These are phyloP conservation scores for Chrysogorgia sp. DNA, from an alignment of 92 coral and sea anemone species.

Conservation along the genomic window DNA sequence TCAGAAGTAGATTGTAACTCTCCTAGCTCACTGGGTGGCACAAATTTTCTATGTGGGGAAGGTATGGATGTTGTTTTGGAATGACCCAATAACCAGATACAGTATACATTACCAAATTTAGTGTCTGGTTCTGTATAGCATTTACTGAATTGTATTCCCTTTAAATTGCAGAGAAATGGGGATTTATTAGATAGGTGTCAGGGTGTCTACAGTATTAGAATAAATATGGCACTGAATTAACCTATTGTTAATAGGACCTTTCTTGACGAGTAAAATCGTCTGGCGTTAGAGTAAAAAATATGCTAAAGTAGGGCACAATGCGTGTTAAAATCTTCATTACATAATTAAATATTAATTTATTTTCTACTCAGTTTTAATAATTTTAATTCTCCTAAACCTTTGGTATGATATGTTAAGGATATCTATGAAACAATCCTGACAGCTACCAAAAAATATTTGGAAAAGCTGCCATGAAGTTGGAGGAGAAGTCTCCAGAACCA, in stretches of 20 bases:
- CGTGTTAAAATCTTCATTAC: too few species aligned
- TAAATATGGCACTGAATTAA: too few species aligned
- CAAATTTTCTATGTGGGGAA: not conserved
- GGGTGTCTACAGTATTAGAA: too few species aligned
- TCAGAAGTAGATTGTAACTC: too few species aligned
- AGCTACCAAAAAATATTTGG: conserved; percentile 4
- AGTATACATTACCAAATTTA: too few species aligned
- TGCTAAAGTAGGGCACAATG: too few species aligned
- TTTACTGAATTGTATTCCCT: not conserved
- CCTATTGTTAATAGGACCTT: too few species aligned
- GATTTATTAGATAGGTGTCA: too few species aligned
- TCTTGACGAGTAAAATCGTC: too few species aligned
- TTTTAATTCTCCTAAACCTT: not conserved
- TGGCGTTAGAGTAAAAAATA: too few species aligned
- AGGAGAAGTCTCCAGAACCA: conserved; percentile 38
- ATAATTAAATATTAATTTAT: not conserved
- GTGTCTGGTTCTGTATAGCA: not conserved
- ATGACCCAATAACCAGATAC: not conserved
- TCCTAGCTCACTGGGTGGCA: too few species aligned
- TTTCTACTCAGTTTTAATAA: not conserved
- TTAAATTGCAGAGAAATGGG: conserved; percentile 20
- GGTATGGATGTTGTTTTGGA: not conserved
- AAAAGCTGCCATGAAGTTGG: conserved; percentile 36
- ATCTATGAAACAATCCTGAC: conserved; percentile 37
- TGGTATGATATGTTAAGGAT: conserved; percentile 54